Percentiles rank a stretch among this genome's conserved stretches.
phyloP scores from a whole-genome alignment of 2,888 invertebrate genomes.

The Tinea semifulvella region DNA sequence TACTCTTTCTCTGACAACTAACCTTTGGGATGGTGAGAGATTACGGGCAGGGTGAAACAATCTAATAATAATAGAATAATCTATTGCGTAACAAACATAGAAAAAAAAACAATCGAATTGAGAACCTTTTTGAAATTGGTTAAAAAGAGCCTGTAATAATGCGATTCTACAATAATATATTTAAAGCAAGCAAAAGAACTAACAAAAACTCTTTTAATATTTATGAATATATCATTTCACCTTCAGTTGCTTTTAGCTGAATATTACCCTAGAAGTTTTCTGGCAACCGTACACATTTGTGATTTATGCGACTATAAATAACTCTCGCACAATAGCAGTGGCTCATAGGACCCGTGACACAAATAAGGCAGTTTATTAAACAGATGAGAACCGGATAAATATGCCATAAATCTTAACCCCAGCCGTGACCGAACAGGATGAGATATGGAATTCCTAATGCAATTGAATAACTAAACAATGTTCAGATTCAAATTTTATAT shows the following conservation, averaged over 20 bases:
- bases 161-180: too few relatives aligned
- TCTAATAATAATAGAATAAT: too few relatives aligned
- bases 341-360: slow-evolving; percentile 10
- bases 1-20: too few relatives aligned
- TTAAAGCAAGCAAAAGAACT: too few relatives aligned
- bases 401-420: slow-evolving; percentile 6
- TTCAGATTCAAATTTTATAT: too few relatives aligned
- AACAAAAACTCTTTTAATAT: neutral
- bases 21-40: too few relatives aligned
- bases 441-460: slow-evolving; percentile 10
- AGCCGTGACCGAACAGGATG: neutral
- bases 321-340: slow-evolving; percentile 5
- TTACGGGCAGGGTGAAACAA: too few relatives aligned
- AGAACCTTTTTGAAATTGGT: too few relatives aligned
- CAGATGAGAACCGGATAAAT: slow-evolving; percentile 13
- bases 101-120: too few relatives aligned
- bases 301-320: slow-evolving; percentile 12
- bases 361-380: slow-evolving; percentile 13
- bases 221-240: neutral
- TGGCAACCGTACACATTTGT: slow-evolving; percentile 10
- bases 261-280: slow-evolving; percentile 3
- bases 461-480: too few relatives aligned
- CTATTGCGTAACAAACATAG: too few relatives aligned
- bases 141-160: too few relatives aligned
- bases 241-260: neutral